Evolutionary conservation across 2,113 vertebrate genomes (phyloP).

Genomic region (Etia nguti): DNA sequence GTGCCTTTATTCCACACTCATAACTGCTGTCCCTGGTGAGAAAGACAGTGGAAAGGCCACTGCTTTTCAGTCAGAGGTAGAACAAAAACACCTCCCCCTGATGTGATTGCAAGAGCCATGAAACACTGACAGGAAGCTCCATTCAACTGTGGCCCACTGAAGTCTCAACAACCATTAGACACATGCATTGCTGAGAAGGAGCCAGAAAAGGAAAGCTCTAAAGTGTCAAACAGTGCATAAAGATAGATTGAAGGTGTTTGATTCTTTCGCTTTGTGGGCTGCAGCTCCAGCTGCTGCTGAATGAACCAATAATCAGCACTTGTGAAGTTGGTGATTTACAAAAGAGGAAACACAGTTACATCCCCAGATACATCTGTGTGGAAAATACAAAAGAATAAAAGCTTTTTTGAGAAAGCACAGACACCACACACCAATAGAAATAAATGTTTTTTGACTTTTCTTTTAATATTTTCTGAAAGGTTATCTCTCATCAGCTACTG

Average conservation of each 20-base stretch:
- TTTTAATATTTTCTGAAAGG: slow-evolving; percentile 30
- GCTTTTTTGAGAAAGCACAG: not conserved
- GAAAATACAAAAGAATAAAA: not conserved
- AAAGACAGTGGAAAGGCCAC: slow-evolving; percentile 21
- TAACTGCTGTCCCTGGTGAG: slow-evolving; percentile 13
- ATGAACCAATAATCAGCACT: not conserved
- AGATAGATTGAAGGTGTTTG: slow-evolving; percentile 2
- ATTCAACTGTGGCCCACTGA: slow-evolving; percentile 35
- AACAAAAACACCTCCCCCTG: slow-evolving; percentile 40
- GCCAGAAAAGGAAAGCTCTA: not conserved
- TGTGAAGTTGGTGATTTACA: not conserved
- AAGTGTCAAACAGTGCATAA: slow-evolving; percentile 3
- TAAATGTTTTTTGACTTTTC: not conserved
- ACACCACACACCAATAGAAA: not conserved
- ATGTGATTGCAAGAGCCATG: slow-evolving; percentile 35
- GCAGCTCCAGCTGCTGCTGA: not conserved
- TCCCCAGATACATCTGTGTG: not conserved
- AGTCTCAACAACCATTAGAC: slow-evolving; percentile 35
- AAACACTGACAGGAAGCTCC: slow-evolving; percentile 37
- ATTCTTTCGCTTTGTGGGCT: not conserved
- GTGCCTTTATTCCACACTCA: slow-evolving; percentile 17
- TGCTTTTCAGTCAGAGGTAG: not conserved
- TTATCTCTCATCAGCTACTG: slow-evolving; percentile 33
- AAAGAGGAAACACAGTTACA: not conserved
- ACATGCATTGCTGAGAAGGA: slow-evolving; percentile 14